Base-by-base conservation (phyloP, 1,140 invertebrate species). In the Drosophila nebulosa region DNA sequence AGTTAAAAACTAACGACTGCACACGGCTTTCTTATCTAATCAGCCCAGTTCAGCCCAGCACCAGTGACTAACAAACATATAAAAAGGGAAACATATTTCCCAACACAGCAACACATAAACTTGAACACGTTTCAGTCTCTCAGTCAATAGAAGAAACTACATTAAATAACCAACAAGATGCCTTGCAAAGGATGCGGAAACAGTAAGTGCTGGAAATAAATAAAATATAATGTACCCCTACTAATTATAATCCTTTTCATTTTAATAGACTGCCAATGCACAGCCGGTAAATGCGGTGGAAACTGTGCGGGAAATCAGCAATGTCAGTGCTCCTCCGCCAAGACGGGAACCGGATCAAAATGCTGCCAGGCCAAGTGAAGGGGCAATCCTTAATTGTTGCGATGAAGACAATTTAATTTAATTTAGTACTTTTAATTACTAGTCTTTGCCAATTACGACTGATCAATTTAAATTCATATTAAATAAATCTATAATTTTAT, bases 181-280 rank as follows among this genome's bases (percentile, higher is more conserved):
- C 80, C 80, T 77, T 84, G 79, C 80, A 85, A 85, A 61, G 76
- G 80, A 84, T 84, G 80, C 56, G 80, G 79, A 84, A 84, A 84
- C 22, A 85, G 80, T 79, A 36, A 84, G 79, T 85, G 39, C 4
- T 24, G 21, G 1, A 21, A 42, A 14, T 9, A n/a, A 10, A 1
- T 1, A 35, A 7, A 2, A 30, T 30, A 50, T 26, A 1, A 0
- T 32, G 9, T 4, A 30, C n/a, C n/a, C n/a, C n/a, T n/a, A 35
- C 1, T 26, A 24, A 32, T 16, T 18, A 61, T 52, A 6, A 26
- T 26, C 6, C 9, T 4, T 56, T 9, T 27, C 18, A 36, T 14
- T 39, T 36, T 7, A 18, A 18, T 16, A 84, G 79, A 84, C 68
- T 84, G 80, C 58, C 79, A 84, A 64, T 84, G 79, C 63, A 72